Conservation (phyloP, 2,113 vertebrate species). For the Labeo rohita region DNA sequence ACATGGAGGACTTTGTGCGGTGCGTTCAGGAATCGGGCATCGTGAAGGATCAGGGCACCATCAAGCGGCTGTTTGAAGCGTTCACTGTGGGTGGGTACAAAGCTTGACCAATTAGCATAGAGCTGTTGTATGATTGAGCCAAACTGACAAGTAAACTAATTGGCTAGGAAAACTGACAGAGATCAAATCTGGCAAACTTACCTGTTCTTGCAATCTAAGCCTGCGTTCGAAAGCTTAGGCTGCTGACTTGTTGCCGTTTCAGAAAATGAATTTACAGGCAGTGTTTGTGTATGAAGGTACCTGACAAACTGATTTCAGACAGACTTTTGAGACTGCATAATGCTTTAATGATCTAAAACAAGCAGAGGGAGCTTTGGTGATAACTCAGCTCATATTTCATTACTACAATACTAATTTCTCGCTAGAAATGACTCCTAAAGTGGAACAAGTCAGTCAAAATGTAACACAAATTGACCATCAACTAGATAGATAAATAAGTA, state of each 20-base stretch:
- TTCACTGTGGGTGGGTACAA: constrained; percentile 87
- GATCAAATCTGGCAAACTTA: background rate
- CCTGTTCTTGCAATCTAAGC: background rate
- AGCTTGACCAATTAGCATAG: background rate
- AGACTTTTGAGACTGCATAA: too few relatives aligned
- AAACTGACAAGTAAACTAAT: background rate
- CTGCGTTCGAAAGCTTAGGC: background rate
- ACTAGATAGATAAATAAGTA: too few relatives aligned
- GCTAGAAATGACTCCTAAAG: background rate
- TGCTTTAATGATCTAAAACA: background rate
- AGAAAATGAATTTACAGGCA: background rate
- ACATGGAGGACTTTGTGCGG: constrained; percentile 87
- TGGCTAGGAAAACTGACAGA: background rate
- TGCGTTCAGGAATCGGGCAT: constrained; percentile 93
- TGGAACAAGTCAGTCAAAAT: background rate
- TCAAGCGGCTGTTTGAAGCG: constrained; percentile 88
- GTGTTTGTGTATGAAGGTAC: background rate
- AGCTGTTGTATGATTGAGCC: background rate
- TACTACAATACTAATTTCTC: background rate
- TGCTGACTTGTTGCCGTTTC: background rate
- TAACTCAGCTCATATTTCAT: background rate
- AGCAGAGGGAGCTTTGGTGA: background rate
- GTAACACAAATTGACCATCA: background rate
- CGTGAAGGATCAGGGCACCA: constrained; percentile 85
- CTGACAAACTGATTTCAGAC: too few relatives aligned